phyloP scores from a whole-genome alignment of 2,797 vertebrate genomes.

The Chloroceryle amazona region DNA sequence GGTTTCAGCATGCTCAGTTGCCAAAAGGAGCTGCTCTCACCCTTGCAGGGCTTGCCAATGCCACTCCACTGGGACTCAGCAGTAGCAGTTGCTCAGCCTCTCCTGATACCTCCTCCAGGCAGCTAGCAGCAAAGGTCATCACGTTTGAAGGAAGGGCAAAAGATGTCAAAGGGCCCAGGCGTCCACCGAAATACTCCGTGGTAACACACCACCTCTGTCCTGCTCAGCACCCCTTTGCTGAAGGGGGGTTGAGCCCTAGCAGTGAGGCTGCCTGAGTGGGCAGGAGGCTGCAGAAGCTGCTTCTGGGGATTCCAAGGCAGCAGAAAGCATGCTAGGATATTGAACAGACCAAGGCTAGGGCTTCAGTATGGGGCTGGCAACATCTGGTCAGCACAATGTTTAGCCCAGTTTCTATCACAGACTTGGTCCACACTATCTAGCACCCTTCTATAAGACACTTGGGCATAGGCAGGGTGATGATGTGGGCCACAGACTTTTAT shows the following conservation, averaged over 20 bases:
- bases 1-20: background rate
- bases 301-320: background rate
- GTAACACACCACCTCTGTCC: background rate
- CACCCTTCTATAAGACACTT: no score
- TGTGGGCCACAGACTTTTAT: background rate
- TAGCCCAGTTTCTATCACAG: background rate
- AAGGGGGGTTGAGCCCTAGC: background rate
- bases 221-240: background rate
- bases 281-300: background rate
- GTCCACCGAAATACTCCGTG: background rate
- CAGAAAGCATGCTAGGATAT: background rate
- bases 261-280: background rate
- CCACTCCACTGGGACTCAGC: background rate
- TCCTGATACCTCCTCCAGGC: background rate
- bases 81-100: background rate
- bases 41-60: background rate
- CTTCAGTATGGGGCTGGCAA: background rate
- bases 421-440: fast-evolving
- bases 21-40: background rate
- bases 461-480: background rate
- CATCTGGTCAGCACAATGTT: fast-evolving
- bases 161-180: background rate
- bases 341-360: background rate
- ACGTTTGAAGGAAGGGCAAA: background rate
- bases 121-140: background rate